Percentiles rank a stretch among this genome's conserved stretches.
phyloP scores from a whole-genome alignment of 1,140 invertebrate genomes.

The Argopecten irradians region DNA sequence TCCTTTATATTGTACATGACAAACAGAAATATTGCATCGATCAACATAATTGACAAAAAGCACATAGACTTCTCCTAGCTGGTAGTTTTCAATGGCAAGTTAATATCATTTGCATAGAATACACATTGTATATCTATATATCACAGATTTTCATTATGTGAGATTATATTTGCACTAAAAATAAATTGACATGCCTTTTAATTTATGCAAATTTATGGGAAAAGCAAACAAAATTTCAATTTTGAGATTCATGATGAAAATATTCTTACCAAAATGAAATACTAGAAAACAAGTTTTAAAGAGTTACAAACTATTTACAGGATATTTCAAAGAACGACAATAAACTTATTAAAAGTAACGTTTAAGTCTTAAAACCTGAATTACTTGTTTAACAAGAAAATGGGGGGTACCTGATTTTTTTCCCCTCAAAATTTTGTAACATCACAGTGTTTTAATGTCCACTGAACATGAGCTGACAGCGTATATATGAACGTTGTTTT shows the following conservation, averaged over 20 bases:
- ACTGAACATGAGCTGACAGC: no score
- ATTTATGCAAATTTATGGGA: neutral
- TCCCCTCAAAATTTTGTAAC: no score
- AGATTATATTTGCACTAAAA: neutral
- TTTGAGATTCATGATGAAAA: neutral
- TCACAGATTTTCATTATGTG: conserved; percentile 11
- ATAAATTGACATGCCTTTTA: neutral
- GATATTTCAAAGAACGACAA: neutral
- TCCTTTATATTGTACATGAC: no score
- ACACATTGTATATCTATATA: neutral
- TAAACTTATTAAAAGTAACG: neutral
- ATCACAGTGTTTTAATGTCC: no score
- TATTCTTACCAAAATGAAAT: neutral
- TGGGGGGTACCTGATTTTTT: no score
- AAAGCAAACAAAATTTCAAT: neutral
- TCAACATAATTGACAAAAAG: neutral
- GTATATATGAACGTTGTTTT: no score
- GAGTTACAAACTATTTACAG: neutral
- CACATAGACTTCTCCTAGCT: neutral
- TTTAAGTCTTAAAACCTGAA: neutral
- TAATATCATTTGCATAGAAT: conserved; percentile 4
- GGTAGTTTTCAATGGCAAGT: neutral
- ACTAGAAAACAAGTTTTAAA: no score
- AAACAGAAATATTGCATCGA: no score
- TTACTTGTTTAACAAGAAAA: neutral